Percentiles rank a stretch among this genome's conserved stretches.
Evolutionary conservation across 2,888 invertebrate genomes (phyloP).

Genomic region (Hydroisotoma schaefferi): DNA sequence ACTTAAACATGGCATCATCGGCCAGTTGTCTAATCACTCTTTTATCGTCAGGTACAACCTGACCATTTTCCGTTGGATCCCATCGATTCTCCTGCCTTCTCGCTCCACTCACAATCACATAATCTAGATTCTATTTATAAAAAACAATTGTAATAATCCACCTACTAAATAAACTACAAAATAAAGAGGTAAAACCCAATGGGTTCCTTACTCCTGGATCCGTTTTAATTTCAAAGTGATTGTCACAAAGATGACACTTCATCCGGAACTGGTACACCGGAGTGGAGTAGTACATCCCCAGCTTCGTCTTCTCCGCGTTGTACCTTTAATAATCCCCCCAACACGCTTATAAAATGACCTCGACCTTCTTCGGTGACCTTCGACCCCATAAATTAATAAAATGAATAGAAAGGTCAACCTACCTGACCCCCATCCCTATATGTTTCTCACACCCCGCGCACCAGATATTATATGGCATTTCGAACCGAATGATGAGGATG

Average conservation of each 20-base stretch:
- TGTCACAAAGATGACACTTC: slow-evolving; percentile 98
- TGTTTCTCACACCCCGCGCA: slow-evolving; percentile 97
- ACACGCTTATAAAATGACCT: no score
- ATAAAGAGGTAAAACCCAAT: slow-evolving; percentile 5
- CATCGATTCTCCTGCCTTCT: slow-evolving; percentile 95
- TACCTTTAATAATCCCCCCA: no score
- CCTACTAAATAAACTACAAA: no score
- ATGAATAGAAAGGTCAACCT: background rate
- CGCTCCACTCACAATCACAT: slow-evolving; percentile 91
- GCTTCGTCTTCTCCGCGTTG: slow-evolving; percentile 86
- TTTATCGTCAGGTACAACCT: slow-evolving; percentile 87
- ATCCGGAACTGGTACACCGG: slow-evolving; percentile 97
- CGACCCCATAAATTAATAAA: background rate
- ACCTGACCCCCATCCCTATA: slow-evolving; percentile 95
- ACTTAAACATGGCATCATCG: slow-evolving; percentile 90
- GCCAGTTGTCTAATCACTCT: slow-evolving; percentile 82
- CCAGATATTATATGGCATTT: slow-evolving; percentile 99
- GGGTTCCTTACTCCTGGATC: slow-evolving; percentile 79
- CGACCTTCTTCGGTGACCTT: background rate
- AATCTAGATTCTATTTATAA: slow-evolving; percentile 81
- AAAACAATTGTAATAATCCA: background rate
- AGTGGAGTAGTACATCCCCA: slow-evolving; percentile 97
- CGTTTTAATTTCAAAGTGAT: slow-evolving; percentile 96
- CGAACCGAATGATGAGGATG: slow-evolving; percentile 93
- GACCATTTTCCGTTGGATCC: slow-evolving; percentile 95